Base-by-base conservation (phyloP, 2,888 invertebrate species). In the Tinea trinotella region DNA sequence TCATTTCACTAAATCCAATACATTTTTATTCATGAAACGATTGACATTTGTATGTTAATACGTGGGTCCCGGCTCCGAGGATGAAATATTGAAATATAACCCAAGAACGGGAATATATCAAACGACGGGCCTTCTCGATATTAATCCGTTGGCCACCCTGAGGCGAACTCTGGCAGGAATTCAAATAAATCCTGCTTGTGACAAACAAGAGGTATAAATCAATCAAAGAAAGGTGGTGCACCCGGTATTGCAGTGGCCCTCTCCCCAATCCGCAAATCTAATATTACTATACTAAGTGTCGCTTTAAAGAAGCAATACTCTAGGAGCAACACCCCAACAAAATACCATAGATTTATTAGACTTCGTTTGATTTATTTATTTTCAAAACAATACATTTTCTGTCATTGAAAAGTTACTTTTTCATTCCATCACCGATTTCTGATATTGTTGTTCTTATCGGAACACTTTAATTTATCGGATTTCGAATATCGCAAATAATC, bases 201-300 rank as follows among this genome's bases (percentile, higher is more conserved):
- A 86, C 87, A 87, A 87, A 87, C 87, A 87, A 87, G 82, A 85
- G 74, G 76, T 74, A 87, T 87, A 86, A 86, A 87, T 87, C 87
- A 87, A 87, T 87, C 87, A 81, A 57, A 60, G 74, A 78, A 82
- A 81, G 81, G 82, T 80, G 84, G 81, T 79, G 78, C 82, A 77
- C 67, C 67, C 66, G 76, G 76, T 78, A 81, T 79, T 84, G 84
- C 83, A 81, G 62, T 64, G 60, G 54, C 56, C 53, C 56, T 50
- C 52, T 30, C 53, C 50, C 49, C 54, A 36, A 36, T n/a, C 46
- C 50, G 24, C 50, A 24, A 50, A 13, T 50, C 50, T 50, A 50
- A 50, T 50, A 50, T 50, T 24, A 13, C 50, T 50, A 50, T 6
- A 50, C 50, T 48, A 48, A 18, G 10, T 48, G 19, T 17, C 19